Base-by-base conservation (phyloP, 2,113 vertebrate genomes). In the Potamarius usumacintae region DNA sequence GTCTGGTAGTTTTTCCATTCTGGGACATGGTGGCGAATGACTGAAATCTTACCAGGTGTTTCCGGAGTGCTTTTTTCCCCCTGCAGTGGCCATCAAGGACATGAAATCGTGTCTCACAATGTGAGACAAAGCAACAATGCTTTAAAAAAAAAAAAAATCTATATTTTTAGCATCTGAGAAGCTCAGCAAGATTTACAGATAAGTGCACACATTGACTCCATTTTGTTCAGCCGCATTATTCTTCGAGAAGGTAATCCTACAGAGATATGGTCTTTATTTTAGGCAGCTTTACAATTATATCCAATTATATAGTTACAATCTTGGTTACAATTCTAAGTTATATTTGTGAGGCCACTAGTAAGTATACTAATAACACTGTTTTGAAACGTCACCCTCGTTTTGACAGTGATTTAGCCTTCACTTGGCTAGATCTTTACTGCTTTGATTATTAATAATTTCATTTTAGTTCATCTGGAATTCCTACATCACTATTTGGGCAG, bases 1-100 rank as follows among this genome's bases (percentile, higher is more conserved):
- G 90, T 93, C 92, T 87, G 89, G 88, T 93, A 89, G 83, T 86
- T 89, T 90, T 92, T 94, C 90, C 91, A 89, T 91, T 93, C 90
- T 87, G 90, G 91, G 89, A 92, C 90, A 89, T 92, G 93, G 30
- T 48, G 86, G 83, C 18, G 89, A 86, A 82, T 55, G 86, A 92
- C 90, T 93, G 93, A 90, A 91, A 92, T 90, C 86, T 92, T 89
- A 93, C 90, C 55, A 85, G 89, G 86, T 90, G 81, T 91, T 88
- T 93, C 79, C 30, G 82, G 85, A 84, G 89, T 92, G 27, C 78
- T 89, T 92, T n/a, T 30, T 92, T 94, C 88, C 72, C 86, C 86
- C 82, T 92, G 86, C 90, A 82, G 53, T 88, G 88, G 90, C 92
- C 92, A 89, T 91, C 87, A 88, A 87, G 88, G 88, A 91, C 90